Evolutionary conservation across 2,797 vertebrate genomes (phyloP).

Genomic region (Poliocrania exsul): DNA sequence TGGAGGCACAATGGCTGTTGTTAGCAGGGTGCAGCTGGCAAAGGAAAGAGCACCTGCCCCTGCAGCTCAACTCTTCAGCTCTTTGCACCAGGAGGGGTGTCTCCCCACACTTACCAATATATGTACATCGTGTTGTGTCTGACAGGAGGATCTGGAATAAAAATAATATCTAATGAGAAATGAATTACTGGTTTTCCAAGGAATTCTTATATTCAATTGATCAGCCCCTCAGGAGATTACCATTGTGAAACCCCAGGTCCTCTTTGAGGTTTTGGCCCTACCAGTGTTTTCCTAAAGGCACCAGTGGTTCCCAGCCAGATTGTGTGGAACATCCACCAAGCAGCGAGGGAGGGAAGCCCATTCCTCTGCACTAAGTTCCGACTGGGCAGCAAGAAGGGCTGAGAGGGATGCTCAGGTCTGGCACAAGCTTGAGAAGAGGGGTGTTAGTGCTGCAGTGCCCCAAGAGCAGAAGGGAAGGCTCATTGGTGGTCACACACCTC

Average conservation of each 20-base stretch:
- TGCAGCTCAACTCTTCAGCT: background rate
- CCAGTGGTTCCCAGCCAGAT: rapidly evolving
- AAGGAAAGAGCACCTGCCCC: background rate
- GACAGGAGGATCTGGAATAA: background rate
- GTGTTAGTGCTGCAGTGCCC: background rate
- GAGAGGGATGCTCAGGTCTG: background rate
- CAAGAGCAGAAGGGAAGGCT: background rate
- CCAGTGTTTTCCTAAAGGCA: background rate
- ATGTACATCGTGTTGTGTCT: rapidly evolving
- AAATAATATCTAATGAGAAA: background rate
- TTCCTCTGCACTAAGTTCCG: background rate
- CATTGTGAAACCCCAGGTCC: no score
- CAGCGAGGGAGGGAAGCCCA: background rate
- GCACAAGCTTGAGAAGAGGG: background rate
- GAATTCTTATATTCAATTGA: background rate
- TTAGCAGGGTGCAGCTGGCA: background rate
- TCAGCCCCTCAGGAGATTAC: background rate
- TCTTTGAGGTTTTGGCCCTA: background rate
- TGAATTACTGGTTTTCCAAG: background rate
- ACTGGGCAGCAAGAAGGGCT: background rate
- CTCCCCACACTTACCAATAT: background rate
- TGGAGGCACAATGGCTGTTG: background rate
- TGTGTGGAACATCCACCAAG: no score
- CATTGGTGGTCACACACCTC: background rate
- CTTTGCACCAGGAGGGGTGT: background rate